Evolutionary conservation across 2,797 vertebrate genomes (phyloP), one percentile per base, ranked within the genome.

Genomic region (Hypotaenidia okinawae): DNA sequence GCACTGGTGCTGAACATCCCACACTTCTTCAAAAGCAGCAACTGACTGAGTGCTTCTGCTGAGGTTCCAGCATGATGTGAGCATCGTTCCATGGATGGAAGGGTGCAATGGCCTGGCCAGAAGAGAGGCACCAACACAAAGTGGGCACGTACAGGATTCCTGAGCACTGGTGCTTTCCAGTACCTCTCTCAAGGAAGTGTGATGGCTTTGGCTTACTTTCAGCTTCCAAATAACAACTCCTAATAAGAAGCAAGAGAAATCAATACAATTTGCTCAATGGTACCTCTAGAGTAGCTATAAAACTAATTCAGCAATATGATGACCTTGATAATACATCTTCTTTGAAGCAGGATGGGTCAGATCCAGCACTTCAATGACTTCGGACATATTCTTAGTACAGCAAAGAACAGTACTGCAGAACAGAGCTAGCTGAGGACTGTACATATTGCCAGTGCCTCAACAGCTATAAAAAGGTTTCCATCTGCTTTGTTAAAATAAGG

Each of bases 391-490:
- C 55, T 59, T 35, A 37, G 47, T 32, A 41, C 39, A 87, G 79
- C 37, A 91, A 73, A 72, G 62, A 87, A 41, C 45, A 64, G 28
- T 58, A 63, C 66, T 30, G 49, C 33, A 70, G 81, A 95, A 13
- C 45, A 80, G 89, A 94, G 70, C 61, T 93, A 30, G 72, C 82
- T 89, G 72, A 85, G 79, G 62, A 70, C 27, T 62, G 41, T 47
- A 35, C 15, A 27, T 37, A 70, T 54, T 93, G 89, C 89, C 87
- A 81, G 63, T 81, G 82, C 73, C 76, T 95, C 18, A 0, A 69
- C 58, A 83, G 62, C 93, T 97, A 97, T 95, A 96, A 94, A 97
- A 97, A 94, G 92, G 54, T 87, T 96, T 92, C 96, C 95, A 96
- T 97, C 96, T 97, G 94, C 89, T 91, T 92, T 87, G 87, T 94